phyloP scores from a whole-genome alignment of 2,113 vertebrate species.

The Lamprotornis superbus region DNA sequence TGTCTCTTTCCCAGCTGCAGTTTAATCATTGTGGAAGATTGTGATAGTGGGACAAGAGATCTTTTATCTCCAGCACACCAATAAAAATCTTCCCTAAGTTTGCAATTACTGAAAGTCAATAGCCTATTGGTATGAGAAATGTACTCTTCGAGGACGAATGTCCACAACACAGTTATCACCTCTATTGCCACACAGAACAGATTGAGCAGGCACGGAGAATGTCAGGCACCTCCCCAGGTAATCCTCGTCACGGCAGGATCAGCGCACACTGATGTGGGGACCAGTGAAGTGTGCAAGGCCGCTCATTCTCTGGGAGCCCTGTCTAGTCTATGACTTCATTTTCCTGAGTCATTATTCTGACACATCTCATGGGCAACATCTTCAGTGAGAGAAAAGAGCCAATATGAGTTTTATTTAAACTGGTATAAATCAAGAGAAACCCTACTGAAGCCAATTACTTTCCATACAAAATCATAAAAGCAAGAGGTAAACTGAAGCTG shows the following conservation, averaged over 20 bases:
- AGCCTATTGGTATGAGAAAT: slow-evolving; percentile 56
- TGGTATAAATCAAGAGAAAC: slow-evolving; percentile 42
- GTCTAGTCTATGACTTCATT: slow-evolving; percentile 46
- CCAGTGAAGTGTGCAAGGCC: slow-evolving; percentile 58
- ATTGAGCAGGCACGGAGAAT: slow-evolving; percentile 1
- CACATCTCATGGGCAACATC: slow-evolving; percentile 56
- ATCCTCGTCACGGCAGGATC: slow-evolving; percentile 1
- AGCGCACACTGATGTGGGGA: background rate
- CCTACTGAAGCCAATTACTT: background rate
- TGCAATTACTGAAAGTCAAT: slow-evolving; percentile 61
- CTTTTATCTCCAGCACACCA: slow-evolving; percentile 39
- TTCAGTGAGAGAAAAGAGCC: slow-evolving; percentile 58
- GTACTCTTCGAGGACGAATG: slow-evolving; percentile 8
- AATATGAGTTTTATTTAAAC: slow-evolving; percentile 35
- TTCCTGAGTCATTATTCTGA: slow-evolving; percentile 56
- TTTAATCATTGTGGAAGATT: background rate
- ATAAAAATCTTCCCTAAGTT: slow-evolving; percentile 52
- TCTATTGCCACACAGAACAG: slow-evolving; percentile 38
- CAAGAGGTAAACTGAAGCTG: background rate
- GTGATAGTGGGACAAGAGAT: background rate
- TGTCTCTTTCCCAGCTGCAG: background rate
- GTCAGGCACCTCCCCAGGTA: slow-evolving; percentile 53
- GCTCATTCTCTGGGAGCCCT: slow-evolving; percentile 13
- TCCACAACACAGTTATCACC: slow-evolving; percentile 52
- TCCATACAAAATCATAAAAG: background rate